phyloP scores from a whole-genome alignment of 2,113 vertebrate species.

The Paralichthys olivaceus region DNA sequence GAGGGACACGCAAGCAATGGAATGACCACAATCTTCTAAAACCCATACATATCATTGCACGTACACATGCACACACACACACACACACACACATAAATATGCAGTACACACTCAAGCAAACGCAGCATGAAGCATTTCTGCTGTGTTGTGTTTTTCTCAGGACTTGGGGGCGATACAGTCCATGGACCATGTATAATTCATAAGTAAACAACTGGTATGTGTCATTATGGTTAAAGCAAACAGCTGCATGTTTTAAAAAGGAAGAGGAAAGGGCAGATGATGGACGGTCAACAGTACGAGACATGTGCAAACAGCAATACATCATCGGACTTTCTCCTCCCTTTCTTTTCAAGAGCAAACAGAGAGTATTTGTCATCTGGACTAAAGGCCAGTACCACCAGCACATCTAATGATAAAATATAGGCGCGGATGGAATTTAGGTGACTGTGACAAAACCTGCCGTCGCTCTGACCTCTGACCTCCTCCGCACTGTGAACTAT shows the following conservation, averaged over 20 bases:
- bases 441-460: slow-evolving; percentile 43
- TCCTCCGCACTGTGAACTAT: neutral
- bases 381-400: neutral
- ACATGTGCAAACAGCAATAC: slow-evolving; percentile 8
- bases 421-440: neutral
- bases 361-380: slow-evolving; percentile 8
- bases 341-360: slow-evolving; percentile 4
- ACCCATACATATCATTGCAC: slow-evolving; percentile 31
- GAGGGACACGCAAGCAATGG: slow-evolving; percentile 17
- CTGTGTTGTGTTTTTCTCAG: slow-evolving; percentile 46
- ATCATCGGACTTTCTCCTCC: slow-evolving; percentile 7
- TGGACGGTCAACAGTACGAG: slow-evolving; percentile 10
- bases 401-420: slow-evolving; percentile 30
- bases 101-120: slow-evolving; percentile 33
- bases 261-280: slow-evolving; percentile 8
- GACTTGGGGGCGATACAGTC: slow-evolving; percentile 38
- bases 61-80: slow-evolving; percentile 9
- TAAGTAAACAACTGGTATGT: slow-evolving; percentile 58
- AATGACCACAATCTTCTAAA: slow-evolving; percentile 51
- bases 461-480: slow-evolving; percentile 50
- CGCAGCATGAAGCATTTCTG: slow-evolving; percentile 48
- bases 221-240: slow-evolving; percentile 60
- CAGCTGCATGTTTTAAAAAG: slow-evolving; percentile 39
- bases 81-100: slow-evolving; percentile 27
- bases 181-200: slow-evolving; percentile 69